Percentiles rank a stretch among this genome's conserved stretches.
Evolutionary conservation across 2,888 invertebrate species (phyloP).

Genomic region (Ditula angustiorana): DNA sequence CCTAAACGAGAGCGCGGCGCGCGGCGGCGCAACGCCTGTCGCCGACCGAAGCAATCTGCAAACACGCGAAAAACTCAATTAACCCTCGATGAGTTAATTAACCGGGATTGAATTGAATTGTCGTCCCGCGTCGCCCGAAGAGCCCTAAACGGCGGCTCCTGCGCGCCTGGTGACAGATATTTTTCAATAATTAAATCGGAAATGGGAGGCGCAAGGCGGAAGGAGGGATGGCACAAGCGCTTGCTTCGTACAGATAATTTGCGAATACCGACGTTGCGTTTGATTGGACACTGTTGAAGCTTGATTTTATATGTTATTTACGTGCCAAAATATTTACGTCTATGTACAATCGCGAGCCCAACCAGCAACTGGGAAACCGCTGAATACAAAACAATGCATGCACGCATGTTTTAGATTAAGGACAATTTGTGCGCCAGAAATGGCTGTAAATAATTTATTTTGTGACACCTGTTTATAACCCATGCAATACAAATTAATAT

Average conservation of each 20-base stretch:
- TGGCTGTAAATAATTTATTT: too few relatives aligned
- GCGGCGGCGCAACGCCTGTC: background rate
- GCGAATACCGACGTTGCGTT: background rate
- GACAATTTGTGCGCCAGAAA: too few relatives aligned
- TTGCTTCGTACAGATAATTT: background rate
- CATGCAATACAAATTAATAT: too few relatives aligned
- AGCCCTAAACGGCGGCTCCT: constrained; percentile 5
- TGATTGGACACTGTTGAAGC: background rate
- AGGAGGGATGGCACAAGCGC: too few relatives aligned
- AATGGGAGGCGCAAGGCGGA: background rate
- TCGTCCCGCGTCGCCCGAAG: background rate
- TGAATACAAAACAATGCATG: too few relatives aligned
- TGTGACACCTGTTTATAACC: too few relatives aligned
- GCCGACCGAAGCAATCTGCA: background rate
- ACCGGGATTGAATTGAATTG: constrained; percentile 3
- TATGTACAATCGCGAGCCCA: too few relatives aligned
- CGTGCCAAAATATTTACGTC: too few relatives aligned
- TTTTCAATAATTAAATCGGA: constrained; percentile 13
- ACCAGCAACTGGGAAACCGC: too few relatives aligned
- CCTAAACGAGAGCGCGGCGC: too few relatives aligned
- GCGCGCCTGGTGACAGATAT: background rate
- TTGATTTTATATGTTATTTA: too few relatives aligned
- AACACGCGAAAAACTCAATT: constrained; percentile 15
- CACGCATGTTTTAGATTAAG: too few relatives aligned
- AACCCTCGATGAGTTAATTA: constrained; percentile 9